Evolutionary conservation across 2,797 vertebrate species (phyloP).

Genomic region (Pipistrellus pygmaeus): DNA sequence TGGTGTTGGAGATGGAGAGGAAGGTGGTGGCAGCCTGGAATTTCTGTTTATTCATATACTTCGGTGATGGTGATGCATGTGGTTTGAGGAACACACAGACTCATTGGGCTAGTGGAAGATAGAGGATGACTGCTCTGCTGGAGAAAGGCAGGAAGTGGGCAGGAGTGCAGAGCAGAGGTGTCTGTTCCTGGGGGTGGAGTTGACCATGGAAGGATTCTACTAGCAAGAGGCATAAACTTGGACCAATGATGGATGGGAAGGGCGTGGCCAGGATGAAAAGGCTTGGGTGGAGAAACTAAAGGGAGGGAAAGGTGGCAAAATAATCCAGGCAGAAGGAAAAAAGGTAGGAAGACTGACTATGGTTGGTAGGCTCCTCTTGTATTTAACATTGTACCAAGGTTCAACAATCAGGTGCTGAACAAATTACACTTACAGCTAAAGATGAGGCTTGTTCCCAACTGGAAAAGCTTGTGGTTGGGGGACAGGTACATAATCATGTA

Average conservation of each 20-base stretch:
- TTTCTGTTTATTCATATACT: background rate
- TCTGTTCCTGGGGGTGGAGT: no score
- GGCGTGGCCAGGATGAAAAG: background rate
- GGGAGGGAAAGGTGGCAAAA: background rate
- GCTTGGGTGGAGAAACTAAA: background rate
- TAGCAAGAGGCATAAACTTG: background rate
- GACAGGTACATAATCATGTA: no score
- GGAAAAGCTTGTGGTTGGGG: background rate
- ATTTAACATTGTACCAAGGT: background rate
- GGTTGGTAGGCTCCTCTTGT: background rate
- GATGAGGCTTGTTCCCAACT: background rate
- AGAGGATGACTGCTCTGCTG: background rate
- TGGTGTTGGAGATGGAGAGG: background rate
- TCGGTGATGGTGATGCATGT: background rate
- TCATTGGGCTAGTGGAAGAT: background rate
- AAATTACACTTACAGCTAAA: background rate
- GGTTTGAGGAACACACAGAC: background rate
- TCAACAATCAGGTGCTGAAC: background rate
- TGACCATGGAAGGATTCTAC: background rate
- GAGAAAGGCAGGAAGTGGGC: background rate
- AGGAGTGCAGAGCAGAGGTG: background rate
- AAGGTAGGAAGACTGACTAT: background rate
- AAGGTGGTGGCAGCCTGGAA: background rate
- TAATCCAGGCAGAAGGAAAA: background rate
- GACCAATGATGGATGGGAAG: background rate